phyloP scores from a whole-genome alignment of 2,888 invertebrate genomes.

The Ypsolopha sequella region DNA sequence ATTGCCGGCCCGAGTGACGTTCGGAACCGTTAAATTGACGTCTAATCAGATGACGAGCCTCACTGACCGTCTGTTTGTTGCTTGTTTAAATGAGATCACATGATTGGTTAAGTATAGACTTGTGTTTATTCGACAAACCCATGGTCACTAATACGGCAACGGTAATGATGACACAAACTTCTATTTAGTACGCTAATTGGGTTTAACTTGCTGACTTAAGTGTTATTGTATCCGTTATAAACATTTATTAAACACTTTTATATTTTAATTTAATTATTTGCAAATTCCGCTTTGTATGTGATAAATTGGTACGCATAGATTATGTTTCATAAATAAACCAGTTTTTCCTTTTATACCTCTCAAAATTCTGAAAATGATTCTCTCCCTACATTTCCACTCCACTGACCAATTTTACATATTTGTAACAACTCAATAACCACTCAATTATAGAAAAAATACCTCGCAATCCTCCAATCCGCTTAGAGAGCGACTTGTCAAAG shows the following conservation, averaged over 20 bases:
- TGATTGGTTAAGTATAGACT: not conserved
- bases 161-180: too few relatives aligned
- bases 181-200: too few relatives aligned
- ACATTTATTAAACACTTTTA: too few relatives aligned
- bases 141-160: too few relatives aligned
- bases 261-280: too few relatives aligned
- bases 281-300: too few relatives aligned
- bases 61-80: not conserved
- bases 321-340: too few relatives aligned
- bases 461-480: not conserved
- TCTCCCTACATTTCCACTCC: not conserved
- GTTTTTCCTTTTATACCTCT: not conserved
- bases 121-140: too few relatives aligned
- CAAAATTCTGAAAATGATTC: not conserved
- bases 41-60: not conserved
- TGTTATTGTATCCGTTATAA: too few relatives aligned
- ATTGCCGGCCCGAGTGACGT: not conserved
- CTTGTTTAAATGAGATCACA: not conserved
- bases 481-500: slow-evolving; percentile 1
- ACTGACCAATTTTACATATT: not conserved
- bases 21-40: not conserved
- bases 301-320: too few relatives aligned
- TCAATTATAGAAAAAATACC: not conserved
- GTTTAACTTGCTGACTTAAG: too few relatives aligned
- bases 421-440: not conserved